phyloP scores from a whole-genome alignment of 1,140 invertebrate genomes.

The Hyphantria cunea region DNA sequence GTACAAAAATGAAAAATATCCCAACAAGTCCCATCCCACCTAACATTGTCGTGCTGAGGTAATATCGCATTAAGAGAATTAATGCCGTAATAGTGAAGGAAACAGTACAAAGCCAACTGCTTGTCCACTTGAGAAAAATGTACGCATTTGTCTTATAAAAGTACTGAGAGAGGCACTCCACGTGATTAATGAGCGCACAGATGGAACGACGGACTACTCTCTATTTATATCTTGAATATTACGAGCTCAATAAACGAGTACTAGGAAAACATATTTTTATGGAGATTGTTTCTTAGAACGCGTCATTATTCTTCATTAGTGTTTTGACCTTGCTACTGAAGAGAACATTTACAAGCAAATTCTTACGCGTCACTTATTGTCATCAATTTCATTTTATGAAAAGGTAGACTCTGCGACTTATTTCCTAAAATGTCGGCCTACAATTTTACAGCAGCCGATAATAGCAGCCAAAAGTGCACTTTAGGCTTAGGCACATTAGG shows the following conservation, averaged over 20 bases:
- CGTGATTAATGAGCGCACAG: slow-evolving; percentile 18
- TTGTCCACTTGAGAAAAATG: slow-evolving; percentile 25
- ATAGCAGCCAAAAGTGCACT: too few relatives aligned
- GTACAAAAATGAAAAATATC: too few relatives aligned
- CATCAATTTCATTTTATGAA: too few relatives aligned
- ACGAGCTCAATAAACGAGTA: slow-evolving; percentile 1
- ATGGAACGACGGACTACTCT: slow-evolving; percentile 21
- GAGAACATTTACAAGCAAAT: too few relatives aligned
- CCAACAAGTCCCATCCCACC: not conserved
- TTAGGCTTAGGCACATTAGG: too few relatives aligned
- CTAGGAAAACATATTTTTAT: slow-evolving; percentile 14
- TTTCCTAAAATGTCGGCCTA: too few relatives aligned
- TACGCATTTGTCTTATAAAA: slow-evolving; percentile 25
- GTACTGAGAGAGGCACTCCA: slow-evolving; percentile 12
- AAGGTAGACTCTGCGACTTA: too few relatives aligned
- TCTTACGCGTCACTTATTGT: too few relatives aligned
- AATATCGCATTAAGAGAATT: slow-evolving; percentile 8
- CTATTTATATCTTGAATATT: slow-evolving; percentile 23
- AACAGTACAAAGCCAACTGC: slow-evolving; percentile 17
- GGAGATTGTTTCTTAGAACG: slow-evolving; percentile 6
- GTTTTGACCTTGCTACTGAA: too few relatives aligned
- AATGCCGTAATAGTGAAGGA: slow-evolving; percentile 10
- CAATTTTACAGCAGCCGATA: too few relatives aligned
- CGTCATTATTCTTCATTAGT: too few relatives aligned
- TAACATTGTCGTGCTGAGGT: not conserved